Evolutionary conservation across 2,888 invertebrate species (phyloP).

Genomic region (Agrilus cyanescens): DNA sequence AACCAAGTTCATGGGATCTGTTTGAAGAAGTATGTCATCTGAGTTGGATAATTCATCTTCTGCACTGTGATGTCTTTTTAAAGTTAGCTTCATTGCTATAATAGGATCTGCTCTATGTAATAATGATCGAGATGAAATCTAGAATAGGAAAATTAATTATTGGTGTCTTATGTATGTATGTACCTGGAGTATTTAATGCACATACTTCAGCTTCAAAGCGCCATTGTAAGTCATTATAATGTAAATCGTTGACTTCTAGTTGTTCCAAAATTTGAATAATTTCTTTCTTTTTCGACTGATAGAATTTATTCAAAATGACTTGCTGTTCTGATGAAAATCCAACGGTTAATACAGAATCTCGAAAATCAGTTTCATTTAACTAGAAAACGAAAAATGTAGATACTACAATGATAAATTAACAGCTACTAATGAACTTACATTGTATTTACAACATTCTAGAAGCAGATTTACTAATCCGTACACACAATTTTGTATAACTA

Average conservation of each 20-base stretch:
- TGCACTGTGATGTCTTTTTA: conserved; percentile 27
- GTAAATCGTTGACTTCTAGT: conserved; percentile 35
- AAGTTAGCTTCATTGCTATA: conserved; percentile 43
- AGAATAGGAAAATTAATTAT: conserved; percentile 14
- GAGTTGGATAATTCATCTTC: conserved; percentile 25
- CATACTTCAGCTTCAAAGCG: conserved; percentile 50
- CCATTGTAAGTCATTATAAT: conserved; percentile 52
- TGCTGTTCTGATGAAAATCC: conserved; percentile 52
- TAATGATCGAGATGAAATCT: conserved; percentile 48
- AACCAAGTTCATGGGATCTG: conserved; percentile 48
- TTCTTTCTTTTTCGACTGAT: conserved; percentile 43
- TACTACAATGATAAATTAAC: conserved; percentile 19
- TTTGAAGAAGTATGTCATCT: conserved; percentile 39
- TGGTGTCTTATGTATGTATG: too few relatives aligned
- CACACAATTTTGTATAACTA: conserved; percentile 49
- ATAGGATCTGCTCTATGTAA: conserved; percentile 46
- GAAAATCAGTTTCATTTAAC: conserved; percentile 38
- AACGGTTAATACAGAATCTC: conserved; percentile 35
- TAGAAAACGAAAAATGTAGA: conserved; percentile 22
- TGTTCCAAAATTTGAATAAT: conserved; percentile 40
- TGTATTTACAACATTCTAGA: conserved; percentile 57
- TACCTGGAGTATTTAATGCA: neutral
- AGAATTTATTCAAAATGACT: conserved; percentile 46
- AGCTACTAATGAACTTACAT: conserved; percentile 37
- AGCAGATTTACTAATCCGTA: conserved; percentile 64